phyloP scores from a whole-genome alignment of 1,140 invertebrate genomes.

The Marisa cornuarietis region DNA sequence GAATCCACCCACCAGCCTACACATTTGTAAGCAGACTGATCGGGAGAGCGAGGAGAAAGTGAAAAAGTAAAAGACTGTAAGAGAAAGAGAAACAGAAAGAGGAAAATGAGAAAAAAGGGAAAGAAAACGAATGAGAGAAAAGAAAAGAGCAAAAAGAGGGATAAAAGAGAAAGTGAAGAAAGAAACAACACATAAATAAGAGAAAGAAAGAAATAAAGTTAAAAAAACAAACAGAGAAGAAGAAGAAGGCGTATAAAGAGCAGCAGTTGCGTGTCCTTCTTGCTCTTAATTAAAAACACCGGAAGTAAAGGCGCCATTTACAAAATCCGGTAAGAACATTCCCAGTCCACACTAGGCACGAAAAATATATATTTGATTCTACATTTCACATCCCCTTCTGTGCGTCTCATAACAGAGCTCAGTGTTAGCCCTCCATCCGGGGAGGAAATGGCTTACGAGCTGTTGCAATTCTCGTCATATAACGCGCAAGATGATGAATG shows the following conservation, averaged over 20 bases:
- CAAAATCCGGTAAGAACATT: too few relatives aligned
- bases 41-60: not conserved
- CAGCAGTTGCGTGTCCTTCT: not conserved
- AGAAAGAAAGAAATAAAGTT: too few relatives aligned
- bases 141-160: not conserved
- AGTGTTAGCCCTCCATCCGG: too few relatives aligned
- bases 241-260: constrained; percentile 1
- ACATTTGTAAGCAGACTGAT: not conserved
- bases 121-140: not conserved
- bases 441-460: too few relatives aligned
- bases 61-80: not conserved
- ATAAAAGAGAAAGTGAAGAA: not conserved
- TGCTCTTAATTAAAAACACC: not conserved
- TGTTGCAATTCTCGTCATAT: too few relatives aligned
- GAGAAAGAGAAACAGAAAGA: not conserved
- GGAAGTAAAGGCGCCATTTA: too few relatives aligned
- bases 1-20: not conserved
- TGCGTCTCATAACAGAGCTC: too few relatives aligned
- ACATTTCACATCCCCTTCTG: too few relatives aligned
- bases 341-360: too few relatives aligned
- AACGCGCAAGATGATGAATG: too few relatives aligned
- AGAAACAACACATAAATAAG: not conserved
- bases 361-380: too few relatives aligned
- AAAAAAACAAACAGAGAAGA: not conserved
- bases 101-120: not conserved